Evolutionary conservation across 2,113 vertebrate species (phyloP), one percentile per base, ranked within the genome.

Genomic region (Boulengeromyrus knoepffleri): DNA sequence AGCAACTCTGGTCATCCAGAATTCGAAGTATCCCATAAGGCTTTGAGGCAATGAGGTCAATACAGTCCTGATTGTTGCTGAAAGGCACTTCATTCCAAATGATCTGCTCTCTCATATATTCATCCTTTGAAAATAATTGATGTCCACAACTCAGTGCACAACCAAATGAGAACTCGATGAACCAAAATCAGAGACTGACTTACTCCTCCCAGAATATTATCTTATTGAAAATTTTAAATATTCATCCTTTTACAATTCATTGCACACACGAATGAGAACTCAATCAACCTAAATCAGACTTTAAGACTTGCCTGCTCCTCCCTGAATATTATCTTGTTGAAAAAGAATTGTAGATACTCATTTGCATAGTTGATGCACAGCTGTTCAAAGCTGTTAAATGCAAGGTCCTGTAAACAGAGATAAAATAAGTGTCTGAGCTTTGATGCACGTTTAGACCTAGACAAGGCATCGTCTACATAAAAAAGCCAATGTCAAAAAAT

Each of bases 351-450:
- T 89, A 99, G 95, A 50, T 97, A 98, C 94, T 99, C 99, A 0
- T 99, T 99, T 88, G 99, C 97, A 0, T 98, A 99, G 94, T 99
- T 99, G 94, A 99, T 99, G 93, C 99, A 99, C 17, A 99, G 95
- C 93, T 99, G 99, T 94, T 99, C 99, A 9, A 99, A 99, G 91
- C 99, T 99, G 95, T 99, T 99, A 90, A 96, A 94, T 62, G 93
- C 92, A 66, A 96, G 94, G 86, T 95, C 95, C 96, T 96, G 91
- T 52, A 89, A 52, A 62, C 10, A 58, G 10, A 88, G 74, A 45
- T 19, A 89, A 85, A 62, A 85, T 1, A 88, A 19, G 42, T 0
- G 21, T 5, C 47, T 89, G 36, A 89, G 2, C 39, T 46, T 85
- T 45, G 1, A 45, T 42, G 21, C n/a, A 88, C 2, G 15, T 24